Evolutionary conservation across 2,888 invertebrate genomes (phyloP), one percentile per base, ranked within the genome.

Genomic region (Pogonocherus hispidulus): DNA sequence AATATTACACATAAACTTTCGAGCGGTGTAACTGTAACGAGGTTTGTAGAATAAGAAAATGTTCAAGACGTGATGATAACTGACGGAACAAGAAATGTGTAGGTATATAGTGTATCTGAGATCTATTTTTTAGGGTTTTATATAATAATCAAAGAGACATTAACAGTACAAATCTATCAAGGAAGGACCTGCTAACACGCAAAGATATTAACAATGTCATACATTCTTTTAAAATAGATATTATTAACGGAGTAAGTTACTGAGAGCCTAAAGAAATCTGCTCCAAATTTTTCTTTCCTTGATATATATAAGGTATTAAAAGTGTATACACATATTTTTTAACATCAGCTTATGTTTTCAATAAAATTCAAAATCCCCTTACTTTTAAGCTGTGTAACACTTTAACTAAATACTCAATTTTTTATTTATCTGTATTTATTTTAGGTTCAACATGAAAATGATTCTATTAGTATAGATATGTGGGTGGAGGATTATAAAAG

Each of bases 361-460:
- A 47, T 19, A 47, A 47, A 19, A 19, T 47, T 19, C 3, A 47
- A 6, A 41, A 41, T 6, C 16, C 16, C 19, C 16, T 47, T 47
- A 47, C 19, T 47, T 47, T 14, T 47, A 47, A 18, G 9, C 19
- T 18, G 22, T 51, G 51, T 51, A 8, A 22, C 3, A 47, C 18
- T 47, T 47, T 16, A 47, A 47, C 47, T 47, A 18, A 18, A 47
- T 47, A 47, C 47, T 47, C 18, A 47, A 16, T 16, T 47, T 47
- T 47, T 47, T 47, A 3, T 47, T 47, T 16, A 51, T 51, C 22
- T 23, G 51, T 22, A 20, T 51, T 20, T 51, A 14, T 22, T 51
- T 51, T 51, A 51, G 51, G 51, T 51, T 51, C 51, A 51, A 11
- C 63, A 63, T 14, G 20, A 63, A 37, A 63, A 63, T 52, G 63